Percentiles rank a stretch among this genome's conserved stretches.
Conservation (phyloP, 2,888 invertebrate genomes). For the Embidobia sp. region DNA sequence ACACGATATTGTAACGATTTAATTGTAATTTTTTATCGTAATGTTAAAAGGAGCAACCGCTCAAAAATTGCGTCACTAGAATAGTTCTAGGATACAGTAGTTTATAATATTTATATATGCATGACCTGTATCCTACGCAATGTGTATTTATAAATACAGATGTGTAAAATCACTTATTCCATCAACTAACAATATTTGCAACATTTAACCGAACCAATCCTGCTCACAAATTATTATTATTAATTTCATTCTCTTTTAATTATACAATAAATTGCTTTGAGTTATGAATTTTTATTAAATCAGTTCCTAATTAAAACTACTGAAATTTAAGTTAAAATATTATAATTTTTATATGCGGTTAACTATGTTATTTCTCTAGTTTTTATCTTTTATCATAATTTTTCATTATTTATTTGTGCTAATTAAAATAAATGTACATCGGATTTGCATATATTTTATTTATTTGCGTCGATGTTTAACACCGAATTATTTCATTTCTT, state of each 20-base stretch:
- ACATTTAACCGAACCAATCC: slow-evolving; percentile 20
- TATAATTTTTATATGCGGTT: no score
- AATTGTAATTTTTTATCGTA: slow-evolving; percentile 67
- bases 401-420: slow-evolving; percentile 18
- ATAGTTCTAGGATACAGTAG: slow-evolving; percentile 76
- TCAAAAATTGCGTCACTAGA: slow-evolving; percentile 71
- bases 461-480: slow-evolving; percentile 36
- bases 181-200: slow-evolving; percentile 20
- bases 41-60: slow-evolving; percentile 67
- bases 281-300: no score
- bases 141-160: slow-evolving; percentile 81
- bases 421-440: slow-evolving; percentile 26
- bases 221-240: not conserved
- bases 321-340: no score
- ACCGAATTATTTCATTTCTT: slow-evolving; percentile 17
- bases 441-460: slow-evolving; percentile 27
- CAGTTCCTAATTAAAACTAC: no score
- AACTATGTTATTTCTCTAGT: no score
- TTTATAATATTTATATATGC: slow-evolving; percentile 78
- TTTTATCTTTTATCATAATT: slow-evolving; percentile 4
- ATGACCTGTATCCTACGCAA: slow-evolving; percentile 77
- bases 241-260: no score
- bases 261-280: no score
- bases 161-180: slow-evolving; percentile 71
- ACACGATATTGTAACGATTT: slow-evolving; percentile 72